These are phyloP conservation scores for Pentamera pediparva DNA, from an alignment of 53 echinoderm and acorn worm genomes.

Conservation along the genomic window DNA sequence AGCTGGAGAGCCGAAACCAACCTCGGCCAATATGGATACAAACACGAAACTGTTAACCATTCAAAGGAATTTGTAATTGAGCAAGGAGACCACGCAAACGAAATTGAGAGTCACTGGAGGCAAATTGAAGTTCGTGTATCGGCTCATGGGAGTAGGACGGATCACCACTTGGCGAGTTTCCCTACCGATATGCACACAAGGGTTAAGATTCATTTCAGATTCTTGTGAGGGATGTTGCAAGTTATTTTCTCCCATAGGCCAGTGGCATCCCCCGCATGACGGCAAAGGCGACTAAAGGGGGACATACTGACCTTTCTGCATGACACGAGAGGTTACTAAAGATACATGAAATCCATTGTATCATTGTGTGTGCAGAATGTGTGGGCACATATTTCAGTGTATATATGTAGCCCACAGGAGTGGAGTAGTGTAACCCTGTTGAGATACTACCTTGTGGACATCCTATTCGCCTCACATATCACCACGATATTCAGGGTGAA, in stretches of 20 bases:
- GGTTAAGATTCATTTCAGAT: conserved; percentile 8
- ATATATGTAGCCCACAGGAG: too few relatives aligned
- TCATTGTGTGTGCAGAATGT: too few relatives aligned
- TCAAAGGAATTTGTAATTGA: conserved; percentile 35
- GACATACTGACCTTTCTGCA: too few relatives aligned
- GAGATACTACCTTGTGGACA: too few relatives aligned
- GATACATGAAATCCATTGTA: too few relatives aligned
- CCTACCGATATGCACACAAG: conserved; percentile 37
- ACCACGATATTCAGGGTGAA: too few relatives aligned
- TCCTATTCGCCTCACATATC: too few relatives aligned
- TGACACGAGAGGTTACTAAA: too few relatives aligned
- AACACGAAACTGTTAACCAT: conserved; percentile 49
- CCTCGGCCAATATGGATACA: conserved; percentile 28
- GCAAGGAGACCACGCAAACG: conserved; percentile 17
- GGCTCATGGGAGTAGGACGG: conserved; percentile 9
- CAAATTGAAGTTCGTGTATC: conserved; percentile 28
- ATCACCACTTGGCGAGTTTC: conserved; percentile 39
- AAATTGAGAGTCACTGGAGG: conserved; percentile 40
- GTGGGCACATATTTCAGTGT: too few relatives aligned
- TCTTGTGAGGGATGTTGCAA: conserved; percentile 24
- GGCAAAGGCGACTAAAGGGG: too few relatives aligned
- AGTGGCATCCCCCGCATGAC: too few relatives aligned
- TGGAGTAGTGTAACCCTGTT: too few relatives aligned
- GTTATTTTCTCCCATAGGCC: not conserved
- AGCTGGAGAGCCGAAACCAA: conserved; percentile 30